Evolutionary conservation across 2,113 vertebrate species (phyloP), one percentile per base, ranked within the genome.

Genomic region (Lagenorhynchus albirostris): DNA sequence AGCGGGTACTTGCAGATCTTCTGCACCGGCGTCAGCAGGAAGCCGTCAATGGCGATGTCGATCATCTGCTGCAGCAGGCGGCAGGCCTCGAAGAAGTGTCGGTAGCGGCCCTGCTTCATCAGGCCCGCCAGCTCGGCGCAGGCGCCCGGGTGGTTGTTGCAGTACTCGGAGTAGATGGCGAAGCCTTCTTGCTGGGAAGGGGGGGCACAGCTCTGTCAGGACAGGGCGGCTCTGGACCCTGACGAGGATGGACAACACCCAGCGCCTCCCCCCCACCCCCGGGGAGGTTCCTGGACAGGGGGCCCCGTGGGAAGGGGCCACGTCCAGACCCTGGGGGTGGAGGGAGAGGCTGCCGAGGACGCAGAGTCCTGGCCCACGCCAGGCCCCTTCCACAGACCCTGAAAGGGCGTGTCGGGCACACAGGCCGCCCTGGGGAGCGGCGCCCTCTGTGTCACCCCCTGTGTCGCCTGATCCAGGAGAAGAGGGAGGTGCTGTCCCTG

Each of bases 1-100:
- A 99, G 98, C 0, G 99, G 99, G 92, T 99, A 99, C 98, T 99
- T 99, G 98, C 99, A 99, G 98, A 99, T 99, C 98, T 99, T 99
- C 98, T 99, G 99, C 89, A 99, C 99, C 0, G 99, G 99, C 0
- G 99, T 99, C 94, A 99, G 99, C 88, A 99, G 99, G 98, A 99
- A 99, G 74, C 99, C 99, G 0, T 99, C 99, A 2, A 99, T 99
- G 68, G 99, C 99, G 90, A 99, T 99, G 98, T 99, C 99, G 20
- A 99, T 99, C 99, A 99, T 99, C 98, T 99, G 99, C 98, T 99
- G 99, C 53, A 99, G 99, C 94, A 99, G 99, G 91, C 99, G 99
- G 96, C 99, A 99, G 83, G 99, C 99, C 97, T 99, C 99, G 2
- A 99, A 99, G 98, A 99, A 99, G 98, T 99, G 99, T 18, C 99